Evolutionary conservation across 1,140 invertebrate species (phyloP).

Genomic region (Pectinophora gossypiella): DNA sequence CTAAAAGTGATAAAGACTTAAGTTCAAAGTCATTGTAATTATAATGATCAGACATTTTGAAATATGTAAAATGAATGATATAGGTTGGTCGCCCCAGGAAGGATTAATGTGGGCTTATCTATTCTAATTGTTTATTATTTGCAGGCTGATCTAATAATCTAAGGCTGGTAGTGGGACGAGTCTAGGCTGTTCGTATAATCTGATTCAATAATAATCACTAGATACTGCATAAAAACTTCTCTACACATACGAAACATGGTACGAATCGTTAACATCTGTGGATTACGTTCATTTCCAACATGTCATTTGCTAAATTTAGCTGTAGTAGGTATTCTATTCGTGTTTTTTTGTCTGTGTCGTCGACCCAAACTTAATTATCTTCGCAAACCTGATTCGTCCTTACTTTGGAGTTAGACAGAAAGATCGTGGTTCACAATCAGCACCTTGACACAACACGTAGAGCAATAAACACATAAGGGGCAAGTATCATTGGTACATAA

Average conservation of each 20-base stretch:
- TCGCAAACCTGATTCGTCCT: neutral
- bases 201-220: no score
- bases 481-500: slow-evolving; percentile 26
- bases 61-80: neutral
- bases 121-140: neutral
- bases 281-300: no score
- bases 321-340: no score
- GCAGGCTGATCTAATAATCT: no score
- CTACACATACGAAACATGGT: no score
- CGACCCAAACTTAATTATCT: neutral
- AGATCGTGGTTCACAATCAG: neutral
- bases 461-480: neutral
- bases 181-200: no score
- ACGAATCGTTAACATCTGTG: no score
- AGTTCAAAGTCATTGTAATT: neutral
- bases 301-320: no score
- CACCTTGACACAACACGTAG: slow-evolving; percentile 25
- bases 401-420: no score
- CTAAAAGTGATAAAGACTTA: neutral
- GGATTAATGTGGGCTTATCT: neutral
- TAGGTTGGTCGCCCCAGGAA: neutral
- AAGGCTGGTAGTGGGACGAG: no score
- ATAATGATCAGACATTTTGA: neutral
- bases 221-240: no score
- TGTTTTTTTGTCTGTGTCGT: neutral